Percentiles rank a stretch among this genome's conserved stretches.
These are phyloP conservation scores for Nemotelus nigrinus DNA, from an alignment of 2,888 invertebrate genomes.

Conservation along the genomic window DNA sequence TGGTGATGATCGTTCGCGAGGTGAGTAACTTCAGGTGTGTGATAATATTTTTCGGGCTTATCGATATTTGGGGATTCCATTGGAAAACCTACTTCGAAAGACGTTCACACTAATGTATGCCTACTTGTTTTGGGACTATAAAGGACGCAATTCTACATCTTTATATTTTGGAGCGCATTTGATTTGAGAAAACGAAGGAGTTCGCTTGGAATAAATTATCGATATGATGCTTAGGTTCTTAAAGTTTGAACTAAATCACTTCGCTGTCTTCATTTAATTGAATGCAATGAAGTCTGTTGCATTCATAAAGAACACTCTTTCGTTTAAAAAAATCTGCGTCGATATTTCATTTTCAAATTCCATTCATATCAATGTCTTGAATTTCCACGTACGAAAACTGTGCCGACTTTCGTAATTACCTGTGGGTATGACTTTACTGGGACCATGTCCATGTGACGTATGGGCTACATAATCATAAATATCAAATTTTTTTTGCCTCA, in stretches of 20 bases:
- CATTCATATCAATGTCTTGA: neutral
- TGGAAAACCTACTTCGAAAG: neutral
- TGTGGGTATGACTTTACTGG: conserved; percentile 31
- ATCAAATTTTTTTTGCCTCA: conserved; percentile 49
- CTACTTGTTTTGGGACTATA: too few relatives aligned
- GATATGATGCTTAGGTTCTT: neutral
- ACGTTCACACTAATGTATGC: too few relatives aligned
- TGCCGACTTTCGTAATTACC: conserved; percentile 38
- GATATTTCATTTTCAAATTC: too few relatives aligned
- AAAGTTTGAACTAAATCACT: too few relatives aligned
- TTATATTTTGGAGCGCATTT: too few relatives aligned
- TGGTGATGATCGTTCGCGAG: neutral
- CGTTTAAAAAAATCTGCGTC: too few relatives aligned
- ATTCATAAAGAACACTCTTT: too few relatives aligned
- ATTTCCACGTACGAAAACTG: conserved; percentile 13
- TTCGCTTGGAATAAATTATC: neutral
- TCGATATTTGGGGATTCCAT: neutral
- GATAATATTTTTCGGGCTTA: neutral
- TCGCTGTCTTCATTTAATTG: too few relatives aligned
- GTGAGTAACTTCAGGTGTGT: neutral
- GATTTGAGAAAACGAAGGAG: too few relatives aligned
- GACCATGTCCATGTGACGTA: conserved; percentile 47
- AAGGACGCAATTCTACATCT: too few relatives aligned
- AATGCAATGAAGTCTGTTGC: too few relatives aligned
- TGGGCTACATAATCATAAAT: conserved; percentile 52